phyloP scores from a whole-genome alignment of 2,888 invertebrate species.

The Parapristionchus giblindavisi region DNA sequence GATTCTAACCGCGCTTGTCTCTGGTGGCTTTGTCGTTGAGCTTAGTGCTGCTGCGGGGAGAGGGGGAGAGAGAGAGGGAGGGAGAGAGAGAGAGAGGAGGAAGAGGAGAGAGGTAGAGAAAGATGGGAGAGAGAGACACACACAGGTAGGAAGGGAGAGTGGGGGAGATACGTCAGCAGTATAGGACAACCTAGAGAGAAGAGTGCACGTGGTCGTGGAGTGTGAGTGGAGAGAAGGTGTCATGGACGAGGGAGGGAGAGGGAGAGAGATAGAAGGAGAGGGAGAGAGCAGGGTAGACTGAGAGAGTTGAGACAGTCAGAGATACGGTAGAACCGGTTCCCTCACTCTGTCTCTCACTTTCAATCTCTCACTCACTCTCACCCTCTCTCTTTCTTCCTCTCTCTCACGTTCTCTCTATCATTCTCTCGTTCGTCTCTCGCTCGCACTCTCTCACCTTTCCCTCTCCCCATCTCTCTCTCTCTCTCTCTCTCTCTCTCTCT shows the following conservation, averaged over 20 bases:
- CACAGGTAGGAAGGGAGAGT: not conserved
- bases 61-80: conserved; percentile 29
- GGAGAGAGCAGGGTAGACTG: conserved; percentile 22
- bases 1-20: too few relatives aligned
- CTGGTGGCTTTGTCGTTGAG: not conserved
- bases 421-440: not conserved
- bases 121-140: conserved; percentile 21
- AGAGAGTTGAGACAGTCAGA: too few relatives aligned
- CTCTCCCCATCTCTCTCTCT: conserved; percentile 2
- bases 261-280: not conserved
- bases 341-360: not conserved
- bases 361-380: not conserved
- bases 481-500: conserved; percentile 7
- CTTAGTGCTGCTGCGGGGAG: not conserved
- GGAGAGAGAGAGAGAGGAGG: conserved; percentile 30
- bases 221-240: conserved; percentile 14
- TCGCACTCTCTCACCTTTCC: not conserved
- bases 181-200: conserved; percentile 36
- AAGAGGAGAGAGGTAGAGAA: conserved; percentile 6
- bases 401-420: not conserved
- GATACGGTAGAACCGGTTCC: too few relatives aligned
- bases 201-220: not conserved
- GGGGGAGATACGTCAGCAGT: too few relatives aligned
- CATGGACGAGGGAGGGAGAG: not conserved
- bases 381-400: not conserved